Evolutionary conservation across 1,140 invertebrate species (phyloP).

Genomic region (Linepithema humile): DNA sequence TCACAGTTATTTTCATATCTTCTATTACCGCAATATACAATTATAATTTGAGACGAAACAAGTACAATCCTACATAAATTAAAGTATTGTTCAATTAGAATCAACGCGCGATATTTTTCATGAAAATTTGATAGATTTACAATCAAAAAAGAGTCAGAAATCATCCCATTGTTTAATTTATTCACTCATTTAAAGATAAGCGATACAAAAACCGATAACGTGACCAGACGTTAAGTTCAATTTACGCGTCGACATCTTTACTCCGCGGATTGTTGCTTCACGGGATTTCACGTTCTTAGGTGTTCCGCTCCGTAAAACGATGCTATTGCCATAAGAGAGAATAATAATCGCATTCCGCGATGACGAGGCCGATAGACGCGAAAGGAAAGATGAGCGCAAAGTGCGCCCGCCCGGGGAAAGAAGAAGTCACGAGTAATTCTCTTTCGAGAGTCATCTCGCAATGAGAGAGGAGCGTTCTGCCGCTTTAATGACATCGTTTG

Average conservation of each 20-base stretch:
- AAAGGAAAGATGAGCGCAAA: conserved; percentile 40
- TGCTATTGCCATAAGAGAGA: conserved; percentile 55
- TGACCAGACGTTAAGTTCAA: background rate
- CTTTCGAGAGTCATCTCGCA: conserved; percentile 30
- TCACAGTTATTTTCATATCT: background rate
- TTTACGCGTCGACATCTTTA: conserved; percentile 12
- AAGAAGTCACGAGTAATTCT: conserved; percentile 32
- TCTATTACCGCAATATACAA: background rate
- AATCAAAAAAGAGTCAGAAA: no score
- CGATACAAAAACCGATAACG: background rate
- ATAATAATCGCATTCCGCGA: conserved; percentile 64
- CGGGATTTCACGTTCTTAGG: conserved; percentile 11
- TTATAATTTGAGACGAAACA: background rate
- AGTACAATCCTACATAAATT: background rate
- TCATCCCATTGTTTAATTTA: background rate
- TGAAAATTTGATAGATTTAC: background rate
- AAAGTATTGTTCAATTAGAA: background rate
- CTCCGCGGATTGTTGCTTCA: background rate
- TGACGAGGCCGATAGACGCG: conserved; percentile 63
- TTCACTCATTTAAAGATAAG: background rate
- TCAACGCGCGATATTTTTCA: background rate
- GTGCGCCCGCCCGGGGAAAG: conserved; percentile 5
- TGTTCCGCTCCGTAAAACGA: background rate
- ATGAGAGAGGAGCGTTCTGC: conserved; percentile 6
- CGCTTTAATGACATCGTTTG: conserved; percentile 5